Conservation (phyloP, 2,113 vertebrate genomes). For the Silurus asotus region DNA sequence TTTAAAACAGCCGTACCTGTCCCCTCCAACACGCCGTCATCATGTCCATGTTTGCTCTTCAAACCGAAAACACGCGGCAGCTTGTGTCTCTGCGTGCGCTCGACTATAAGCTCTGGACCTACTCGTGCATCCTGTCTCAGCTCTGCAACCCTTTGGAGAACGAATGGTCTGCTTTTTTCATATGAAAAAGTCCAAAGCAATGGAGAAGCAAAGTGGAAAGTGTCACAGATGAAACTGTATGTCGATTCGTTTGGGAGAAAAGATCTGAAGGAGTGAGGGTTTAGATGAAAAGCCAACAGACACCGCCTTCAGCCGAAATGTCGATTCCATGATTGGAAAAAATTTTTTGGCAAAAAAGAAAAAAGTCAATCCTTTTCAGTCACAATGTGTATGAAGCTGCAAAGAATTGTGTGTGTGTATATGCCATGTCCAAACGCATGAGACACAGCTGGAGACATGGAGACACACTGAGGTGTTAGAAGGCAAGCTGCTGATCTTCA, state of each 20-base stretch:
- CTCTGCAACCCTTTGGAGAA: conserved; percentile 1
- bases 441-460: conserved; percentile 22
- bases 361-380: not conserved
- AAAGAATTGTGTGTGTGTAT: not conserved
- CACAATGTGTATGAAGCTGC: not conserved
- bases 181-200: not conserved
- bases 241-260: not conserved
- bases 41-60: conserved; percentile 61
- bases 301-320: not conserved
- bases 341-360: not conserved
- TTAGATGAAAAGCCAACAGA: conserved; percentile 7
- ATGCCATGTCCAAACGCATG: not conserved
- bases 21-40: conserved; percentile 76
- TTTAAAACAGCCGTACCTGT: conserved; percentile 62
- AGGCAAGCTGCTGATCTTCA: conserved; percentile 14
- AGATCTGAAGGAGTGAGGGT: not conserved
- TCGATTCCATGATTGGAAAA: not conserved
- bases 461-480: conserved; percentile 20
- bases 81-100: conserved; percentile 32
- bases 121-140: not conserved
- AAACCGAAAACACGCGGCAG: conserved; percentile 23
- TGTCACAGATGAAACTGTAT: not conserved
- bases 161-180: conserved; percentile 37
- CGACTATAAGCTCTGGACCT: not conserved
- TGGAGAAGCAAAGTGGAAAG: not conserved